Evolutionary conservation across 2,797 vertebrate genomes (phyloP).

Genomic region (Glossophaga mutica): DNA sequence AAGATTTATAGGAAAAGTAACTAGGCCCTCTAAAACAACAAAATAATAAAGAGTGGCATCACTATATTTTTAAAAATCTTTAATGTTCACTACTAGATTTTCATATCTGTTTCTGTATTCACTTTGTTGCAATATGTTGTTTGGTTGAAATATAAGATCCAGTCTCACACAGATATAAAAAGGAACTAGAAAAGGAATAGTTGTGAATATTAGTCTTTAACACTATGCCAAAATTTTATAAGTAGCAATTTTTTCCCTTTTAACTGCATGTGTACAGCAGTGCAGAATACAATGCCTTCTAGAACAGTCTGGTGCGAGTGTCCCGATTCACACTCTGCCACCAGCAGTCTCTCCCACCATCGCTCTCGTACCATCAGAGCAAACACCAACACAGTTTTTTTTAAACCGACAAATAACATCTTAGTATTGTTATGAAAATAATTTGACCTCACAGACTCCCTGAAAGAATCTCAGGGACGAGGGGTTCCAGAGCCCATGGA

Average conservation of each 20-base stretch:
- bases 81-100: neutral
- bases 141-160: constrained; percentile 4
- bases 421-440: neutral
- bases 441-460: neutral
- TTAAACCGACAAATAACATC: neutral
- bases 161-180: neutral
- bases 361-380: neutral
- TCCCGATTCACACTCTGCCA: neutral
- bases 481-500: neutral
- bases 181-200: neutral
- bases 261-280: neutral
- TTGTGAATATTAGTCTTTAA: neutral
- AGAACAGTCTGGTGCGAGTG: neutral
- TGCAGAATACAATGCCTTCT: neutral
- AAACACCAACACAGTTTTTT: neutral
- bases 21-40: neutral
- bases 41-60: neutral
- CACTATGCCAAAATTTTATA: neutral
- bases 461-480: neutral
- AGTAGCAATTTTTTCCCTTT: neutral
- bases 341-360: neutral
- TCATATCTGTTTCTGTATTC: neutral
- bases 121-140: neutral
- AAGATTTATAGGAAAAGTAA: constrained; percentile 33
- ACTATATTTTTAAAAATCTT: neutral